Conservation (phyloP, 2,888 invertebrate genomes). For the Idaea aversata region DNA sequence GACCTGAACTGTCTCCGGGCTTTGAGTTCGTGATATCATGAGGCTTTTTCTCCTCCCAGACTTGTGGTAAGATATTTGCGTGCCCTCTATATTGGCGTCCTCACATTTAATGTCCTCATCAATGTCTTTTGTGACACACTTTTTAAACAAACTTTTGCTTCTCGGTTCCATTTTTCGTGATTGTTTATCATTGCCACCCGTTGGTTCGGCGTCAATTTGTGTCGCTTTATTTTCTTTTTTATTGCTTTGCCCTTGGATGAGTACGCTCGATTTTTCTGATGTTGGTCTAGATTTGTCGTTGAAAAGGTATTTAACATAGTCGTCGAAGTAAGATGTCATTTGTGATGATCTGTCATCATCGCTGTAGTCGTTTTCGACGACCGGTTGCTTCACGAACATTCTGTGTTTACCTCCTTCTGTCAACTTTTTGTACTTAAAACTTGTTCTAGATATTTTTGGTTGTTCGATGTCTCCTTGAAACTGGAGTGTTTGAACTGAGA, state of each 20-base stretch:
- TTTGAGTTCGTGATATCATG: slow-evolving; percentile 67
- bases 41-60: slow-evolving; percentile 66
- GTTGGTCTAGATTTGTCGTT: slow-evolving; percentile 58
- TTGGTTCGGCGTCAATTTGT: slow-evolving; percentile 42
- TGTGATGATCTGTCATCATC: slow-evolving; percentile 55
- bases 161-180: slow-evolving; percentile 34
- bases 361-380: slow-evolving; percentile 43
- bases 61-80: slow-evolving; percentile 58
- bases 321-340: slow-evolving; percentile 58
- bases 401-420: slow-evolving; percentile 53
- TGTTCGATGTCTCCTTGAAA: slow-evolving; percentile 58
- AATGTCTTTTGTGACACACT: slow-evolving; percentile 21
- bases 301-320: slow-evolving; percentile 64
- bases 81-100: slow-evolving; percentile 37
- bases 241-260: slow-evolving; percentile 40
- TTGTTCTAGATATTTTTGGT: slow-evolving; percentile 51
- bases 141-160: slow-evolving; percentile 31
- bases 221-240: slow-evolving; percentile 53
- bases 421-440: slow-evolving; percentile 64
- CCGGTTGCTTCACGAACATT: slow-evolving; percentile 68
- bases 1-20: slow-evolving; percentile 73
- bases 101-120: slow-evolving; percentile 30
- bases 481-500: slow-evolving; percentile 67
- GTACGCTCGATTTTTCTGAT: slow-evolving; percentile 58
- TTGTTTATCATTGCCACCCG: slow-evolving; percentile 34